These are phyloP conservation scores for Megaceryle torquata DNA, from an alignment of 2,113 vertebrate species.

Conservation along the genomic window DNA sequence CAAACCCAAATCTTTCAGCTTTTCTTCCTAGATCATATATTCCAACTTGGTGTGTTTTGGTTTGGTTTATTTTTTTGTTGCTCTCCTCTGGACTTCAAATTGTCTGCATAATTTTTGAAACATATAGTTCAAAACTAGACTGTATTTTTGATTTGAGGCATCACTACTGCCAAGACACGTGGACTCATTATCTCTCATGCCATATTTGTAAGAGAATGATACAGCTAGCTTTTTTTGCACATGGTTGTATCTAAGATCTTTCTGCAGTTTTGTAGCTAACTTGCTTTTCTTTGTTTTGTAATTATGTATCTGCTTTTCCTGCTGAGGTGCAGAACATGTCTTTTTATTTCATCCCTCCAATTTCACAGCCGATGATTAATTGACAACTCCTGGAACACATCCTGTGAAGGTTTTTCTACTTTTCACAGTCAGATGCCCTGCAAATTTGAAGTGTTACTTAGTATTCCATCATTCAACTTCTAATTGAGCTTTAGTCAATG, in stretches of 20 bases:
- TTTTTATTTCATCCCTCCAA: not conserved
- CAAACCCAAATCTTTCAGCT: conserved; percentile 40
- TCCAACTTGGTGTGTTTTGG: not conserved
- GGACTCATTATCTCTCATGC: not conserved
- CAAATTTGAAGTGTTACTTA: not conserved
- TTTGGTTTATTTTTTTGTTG: not conserved
- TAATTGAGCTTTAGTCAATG: not conserved
- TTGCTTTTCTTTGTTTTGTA: not conserved
- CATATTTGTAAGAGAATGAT: not conserved
- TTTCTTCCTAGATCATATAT: conserved; percentile 33
- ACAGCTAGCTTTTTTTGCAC: not conserved
- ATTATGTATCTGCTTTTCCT: not conserved
- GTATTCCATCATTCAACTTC: not conserved
- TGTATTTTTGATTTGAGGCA: not conserved
- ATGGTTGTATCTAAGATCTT: not conserved
- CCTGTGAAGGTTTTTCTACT: not conserved
- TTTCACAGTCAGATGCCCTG: not conserved
- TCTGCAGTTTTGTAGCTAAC: not conserved
- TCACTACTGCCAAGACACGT: not conserved
- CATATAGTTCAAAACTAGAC: not conserved
- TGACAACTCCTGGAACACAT: not conserved
- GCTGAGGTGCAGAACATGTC: not conserved
- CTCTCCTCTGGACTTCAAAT: not conserved
- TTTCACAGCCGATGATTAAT: not conserved
- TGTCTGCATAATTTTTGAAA: not conserved